These are phyloP conservation scores for Palloptera scutellata DNA, from an alignment of 2,888 invertebrate species.

Conservation along the genomic window DNA sequence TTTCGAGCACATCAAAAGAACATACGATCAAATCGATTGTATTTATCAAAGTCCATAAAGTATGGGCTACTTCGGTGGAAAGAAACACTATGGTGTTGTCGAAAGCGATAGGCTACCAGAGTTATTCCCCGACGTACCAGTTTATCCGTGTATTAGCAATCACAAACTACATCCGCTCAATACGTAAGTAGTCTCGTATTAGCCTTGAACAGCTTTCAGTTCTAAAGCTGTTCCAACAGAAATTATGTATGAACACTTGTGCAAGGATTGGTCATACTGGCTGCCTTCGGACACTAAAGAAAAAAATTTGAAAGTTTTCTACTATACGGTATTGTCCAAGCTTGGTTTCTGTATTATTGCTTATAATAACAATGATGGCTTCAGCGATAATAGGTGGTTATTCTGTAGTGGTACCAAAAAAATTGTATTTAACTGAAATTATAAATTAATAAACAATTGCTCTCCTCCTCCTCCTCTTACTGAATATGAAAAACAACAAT, in stretches of 20 bases:
- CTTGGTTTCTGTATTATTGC: conserved; percentile 79
- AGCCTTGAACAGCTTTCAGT: conserved; percentile 60
- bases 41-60: conserved; percentile 85
- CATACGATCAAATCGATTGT: conserved; percentile 70
- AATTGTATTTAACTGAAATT: conserved; percentile 53
- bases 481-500: background rate
- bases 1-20: conserved; percentile 69
- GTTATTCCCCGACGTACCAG: conserved; percentile 70
- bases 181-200: conserved; percentile 69
- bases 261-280: conserved; percentile 74
- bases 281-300: conserved; percentile 70
- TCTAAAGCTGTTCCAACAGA: conserved; percentile 66
- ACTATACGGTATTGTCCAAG: conserved; percentile 74
- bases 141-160: conserved; percentile 80
- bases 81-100: conserved; percentile 70
- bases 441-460: too few species aligned
- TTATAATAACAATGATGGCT: conserved; percentile 81
- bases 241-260: conserved; percentile 73
- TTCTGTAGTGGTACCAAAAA: conserved; percentile 77
- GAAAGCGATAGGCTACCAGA: conserved; percentile 65
- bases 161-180: conserved; percentile 87
- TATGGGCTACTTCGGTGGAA: conserved; percentile 82
- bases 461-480: too few species aligned
- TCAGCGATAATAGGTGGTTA: conserved; percentile 69
- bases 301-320: conserved; percentile 76